Evolutionary conservation across 2,888 invertebrate genomes (phyloP), one percentile per base, ranked within the genome.

Genomic region (Ecliptopera silaceata): DNA sequence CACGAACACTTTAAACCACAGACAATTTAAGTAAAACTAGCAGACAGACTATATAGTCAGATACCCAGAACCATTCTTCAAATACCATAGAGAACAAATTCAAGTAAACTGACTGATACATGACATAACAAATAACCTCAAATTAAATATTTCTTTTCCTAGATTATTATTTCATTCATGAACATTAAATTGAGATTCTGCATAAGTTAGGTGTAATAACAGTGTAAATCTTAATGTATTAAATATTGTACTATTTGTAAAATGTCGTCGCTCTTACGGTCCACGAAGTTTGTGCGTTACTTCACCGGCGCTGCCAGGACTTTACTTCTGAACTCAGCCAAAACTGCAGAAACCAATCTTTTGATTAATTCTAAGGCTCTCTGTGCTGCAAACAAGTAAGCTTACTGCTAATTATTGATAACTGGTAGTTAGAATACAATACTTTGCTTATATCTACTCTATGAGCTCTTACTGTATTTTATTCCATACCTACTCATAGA

Each of bases 281-380:
- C 95, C 50, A 95, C 95, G 31, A 95, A 95, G 84, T 94, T 95
- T 85, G 92, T 95, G 65, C 92, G 95, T 66, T 94, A 95, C 81
- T 94, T 95, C 74, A 94, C 94, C 64, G 94, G 94, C 71, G 94
- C 95, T 69, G 94, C 95, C 34, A 92, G 94, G 70, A 95, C 94
- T 71, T 90, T 95, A 42, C 93, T 95, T 45, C 84, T 94, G 31
- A 95, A 94, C 79, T 92, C 94, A 12, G 93, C 94, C 2, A 92
- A 93, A 65, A 94, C 94, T 69, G 92, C 93, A 64, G 95, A 95
- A 78, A 92, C 91, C 18, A 93, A 87, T 78, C 85, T 94, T 59
- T 74, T 89, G 60, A 70, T 83, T 39, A 90, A 84, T 69, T 75
- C 84, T n/a, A 88, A 85, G 70, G 77, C 84, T 55, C 63, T 89